A percentile compares a stretch with the other conserved stretches of the same genome.
Conservation (phyloP, 2,888 invertebrate species). For the Eristalis tenax region DNA sequence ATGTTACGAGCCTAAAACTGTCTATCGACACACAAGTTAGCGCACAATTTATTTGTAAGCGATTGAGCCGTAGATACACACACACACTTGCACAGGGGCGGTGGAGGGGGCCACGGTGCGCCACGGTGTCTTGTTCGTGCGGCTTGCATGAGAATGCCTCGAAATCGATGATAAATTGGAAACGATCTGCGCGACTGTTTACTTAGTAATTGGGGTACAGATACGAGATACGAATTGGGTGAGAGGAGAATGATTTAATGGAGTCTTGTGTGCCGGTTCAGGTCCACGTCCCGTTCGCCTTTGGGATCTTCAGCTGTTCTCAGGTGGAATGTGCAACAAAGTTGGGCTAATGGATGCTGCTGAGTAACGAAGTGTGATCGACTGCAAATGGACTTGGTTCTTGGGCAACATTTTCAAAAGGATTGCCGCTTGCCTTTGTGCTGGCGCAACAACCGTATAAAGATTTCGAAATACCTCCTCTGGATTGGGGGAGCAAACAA, state of each 20-base stretch:
- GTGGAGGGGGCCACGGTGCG: neutral
- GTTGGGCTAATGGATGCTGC: no score
- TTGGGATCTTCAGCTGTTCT: neutral
- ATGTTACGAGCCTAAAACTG: slow-evolving; percentile 50
- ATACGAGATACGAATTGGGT: slow-evolving; percentile 6
- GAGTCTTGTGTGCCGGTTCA: neutral
- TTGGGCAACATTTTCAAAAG: no score
- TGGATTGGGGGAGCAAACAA: no score
- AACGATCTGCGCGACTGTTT: slow-evolving; percentile 19
- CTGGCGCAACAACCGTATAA: no score
- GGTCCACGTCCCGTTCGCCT: neutral
- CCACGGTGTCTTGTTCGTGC: neutral
- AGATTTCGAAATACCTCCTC: no score
- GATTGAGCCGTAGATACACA: neutral
- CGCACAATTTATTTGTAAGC: slow-evolving; percentile 28
- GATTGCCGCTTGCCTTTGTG: no score
- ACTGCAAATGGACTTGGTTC: no score
- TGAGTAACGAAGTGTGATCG: no score
- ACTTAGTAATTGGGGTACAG: slow-evolving; percentile 8
- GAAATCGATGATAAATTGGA: slow-evolving; percentile 19
- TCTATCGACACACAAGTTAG: slow-evolving; percentile 49
- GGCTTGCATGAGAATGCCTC: neutral
- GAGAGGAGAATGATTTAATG: slow-evolving; percentile 17
- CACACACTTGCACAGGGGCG: neutral
- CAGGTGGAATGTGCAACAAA: no score